Base-by-base conservation (phyloP, 2,797 vertebrate genomes). In the Sus cebifrons region DNA sequence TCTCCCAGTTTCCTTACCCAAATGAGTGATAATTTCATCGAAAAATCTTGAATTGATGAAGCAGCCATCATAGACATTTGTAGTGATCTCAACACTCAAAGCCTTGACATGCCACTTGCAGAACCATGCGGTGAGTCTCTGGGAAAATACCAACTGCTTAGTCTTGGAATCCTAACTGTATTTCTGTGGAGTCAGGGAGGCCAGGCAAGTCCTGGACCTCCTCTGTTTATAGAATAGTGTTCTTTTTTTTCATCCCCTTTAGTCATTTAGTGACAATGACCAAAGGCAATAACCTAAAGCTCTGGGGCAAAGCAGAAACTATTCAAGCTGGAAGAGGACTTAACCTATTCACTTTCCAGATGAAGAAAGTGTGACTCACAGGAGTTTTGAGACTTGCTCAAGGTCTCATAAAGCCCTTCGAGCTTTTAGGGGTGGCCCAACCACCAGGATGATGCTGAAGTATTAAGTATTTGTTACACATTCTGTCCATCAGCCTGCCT, bases 301-400 rank as follows among this genome's bases (percentile, higher is more conserved):
- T 96, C 49, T 75, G 25, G 68, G 27, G 20, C 4, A 92, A 95
- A 78, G 71, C 9, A 75, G 18, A 94, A 82, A 67, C 12, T 58
- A 60, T 83, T 95, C 8, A 2, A 75, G 18, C 3, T 49, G 36
- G 91, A 70, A 81, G 54, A 93, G 56, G 77, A 56, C 7, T 62
- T 86, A 68, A 84, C 1, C 21, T 81, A 54, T 89, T 89, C 32
- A 77, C 17, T 86, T 95, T 81, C 17, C 70, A n/a, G 32, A 78
- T 65, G 87, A 96, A 86, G n/a, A 77, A 91, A 87, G 40, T 78
- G n/a, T 77, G 56, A 87, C 36, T 92, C 64, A 83, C 8, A 81
- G 64, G 9, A 60, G 40, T 83, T 70, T 49, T 74, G 90, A 90
- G 64, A 73, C 23, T n/a, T 73, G 23, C 11, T 83, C 15, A 81